Base-by-base conservation (phyloP, 2,113 vertebrate genomes). In the Gracilinanus agilis region DNA sequence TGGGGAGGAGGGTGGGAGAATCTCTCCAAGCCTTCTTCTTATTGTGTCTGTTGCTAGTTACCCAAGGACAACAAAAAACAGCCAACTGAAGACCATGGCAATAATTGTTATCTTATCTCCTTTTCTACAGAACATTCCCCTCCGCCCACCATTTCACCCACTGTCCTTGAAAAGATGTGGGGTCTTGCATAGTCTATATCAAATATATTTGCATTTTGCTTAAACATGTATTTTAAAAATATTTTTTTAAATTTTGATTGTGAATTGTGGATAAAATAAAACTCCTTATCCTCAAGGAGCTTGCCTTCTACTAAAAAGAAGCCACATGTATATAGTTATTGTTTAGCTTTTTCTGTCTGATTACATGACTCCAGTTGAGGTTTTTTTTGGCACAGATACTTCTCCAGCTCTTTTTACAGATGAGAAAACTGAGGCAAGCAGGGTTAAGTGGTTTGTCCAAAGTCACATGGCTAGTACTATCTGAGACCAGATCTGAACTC, bases 231-330 rank as follows among this genome's bases (percentile, higher is more conserved):
- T 83, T 83, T 83, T 58, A 49, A 49, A 49, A 49, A 49, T 49
- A 49, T 83, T 21, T 49, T 49, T 49, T 56, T 75, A 89, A 95
- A 44, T 34, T n/a, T 95, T 91, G 34, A 40, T 54, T 96, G 54
- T 55, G 29, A 93, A 19, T 94, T 16, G 44, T 90, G 19, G 29
- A 94, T 49, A 34, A 67, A 67, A 67, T n/a, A 16, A 75, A n/a
- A 75, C 1, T 19, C 34, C 34, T 16, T 75, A 8, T 1, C 34
- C 34, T n/a, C 13, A n/a, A 19, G 67, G 34, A 75, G 1, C 34
- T 75, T 75, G 19, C 13, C 16, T n/a, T 75, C 34, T n/a, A 19
- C 34, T n/a, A 16, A 24, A 21, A 75, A 2, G 16, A 75, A n/a
- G 40, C 67, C 34, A 83, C 13, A 40, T 0, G 2, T 3, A 49